Evolutionary conservation across 2,113 vertebrate species (phyloP), one percentile per base, ranked within the genome.

Genomic region (Cottus gobio): DNA sequence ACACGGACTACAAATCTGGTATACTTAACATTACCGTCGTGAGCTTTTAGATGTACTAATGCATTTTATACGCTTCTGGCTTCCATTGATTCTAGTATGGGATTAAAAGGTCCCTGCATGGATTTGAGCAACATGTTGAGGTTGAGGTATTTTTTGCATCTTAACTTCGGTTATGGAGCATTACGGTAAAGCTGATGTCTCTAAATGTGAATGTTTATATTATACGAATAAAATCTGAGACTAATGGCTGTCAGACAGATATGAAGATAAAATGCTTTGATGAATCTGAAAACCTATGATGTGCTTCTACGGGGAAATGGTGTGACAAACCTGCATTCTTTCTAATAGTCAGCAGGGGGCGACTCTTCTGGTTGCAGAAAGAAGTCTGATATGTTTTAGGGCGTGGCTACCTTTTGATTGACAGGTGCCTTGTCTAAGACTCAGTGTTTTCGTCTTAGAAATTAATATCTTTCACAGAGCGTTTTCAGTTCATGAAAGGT

Each of bases 31-130:
- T 66, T n/a, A 64, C 60, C 65, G 52, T 56, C 66, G 82, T 60
- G 48, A 48, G 79, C 58, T 89, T 88, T 80, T 71, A 78, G 57
- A 80, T 66, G 64, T 77, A 85, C 87, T 71, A 50, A 68, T 76
- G 24, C 71, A 46, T 77, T 80, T 70, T 80, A 28, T 63, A 71
- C 54, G 42, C 73, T 71, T 60, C 61, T 52, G 58, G 28, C 75
- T 80, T 84, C 73, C 30, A 87, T 86, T 75, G 46, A 79, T 64
- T 79, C 75, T 57, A 52, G 50, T 56, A 71, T 15, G 9, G 78
- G 77, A 83, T 77, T 26, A 83, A 85, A 84, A 89, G 77, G 31
- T 5, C 30, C 48, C 7, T 67, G 71, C 56, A 63, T 75, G 22
- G 39, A 82, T 31, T 39, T 70, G 7, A 48, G 30, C 48, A 65